These are phyloP conservation scores for Ornithoptera priamus DNA, from an alignment of 2,888 invertebrate genomes.

Conservation along the genomic window DNA sequence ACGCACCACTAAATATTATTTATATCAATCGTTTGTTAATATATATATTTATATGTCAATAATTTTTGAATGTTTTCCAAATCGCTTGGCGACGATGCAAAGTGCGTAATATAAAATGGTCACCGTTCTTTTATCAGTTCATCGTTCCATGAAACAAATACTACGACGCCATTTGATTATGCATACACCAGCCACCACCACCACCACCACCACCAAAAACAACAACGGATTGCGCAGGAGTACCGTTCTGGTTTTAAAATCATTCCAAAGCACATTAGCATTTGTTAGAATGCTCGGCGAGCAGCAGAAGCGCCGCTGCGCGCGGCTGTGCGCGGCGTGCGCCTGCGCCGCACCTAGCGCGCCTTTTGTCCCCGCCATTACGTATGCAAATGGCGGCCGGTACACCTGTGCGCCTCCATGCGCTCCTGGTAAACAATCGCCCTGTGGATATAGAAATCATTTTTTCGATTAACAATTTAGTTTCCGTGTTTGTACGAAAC, in stretches of 20 bases:
- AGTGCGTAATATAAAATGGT: no score
- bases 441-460: slow-evolving; percentile 58
- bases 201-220: slow-evolving; percentile 4
- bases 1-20: no score
- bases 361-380: slow-evolving; percentile 69
- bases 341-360: slow-evolving; percentile 36
- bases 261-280: slow-evolving; percentile 68
- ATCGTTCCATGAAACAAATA: slow-evolving; percentile 14
- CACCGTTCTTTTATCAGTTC: slow-evolving; percentile 6
- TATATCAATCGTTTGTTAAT: no score
- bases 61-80: no score
- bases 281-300: slow-evolving; percentile 67
- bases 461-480: slow-evolving; percentile 4
- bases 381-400: slow-evolving; percentile 53
- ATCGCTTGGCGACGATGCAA: no score
- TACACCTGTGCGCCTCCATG: slow-evolving; percentile 61
- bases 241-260: slow-evolving; percentile 49
- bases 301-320: slow-evolving; percentile 47
- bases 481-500: no score
- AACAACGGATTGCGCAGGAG: not conserved
- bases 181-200: slow-evolving; percentile 14
- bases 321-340: no score
- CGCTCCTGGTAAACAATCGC: slow-evolving; percentile 65
- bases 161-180: slow-evolving; percentile 18
- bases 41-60: no score